Base-by-base conservation (phyloP, 2,888 invertebrate genomes). In the Troides aeacus region DNA sequence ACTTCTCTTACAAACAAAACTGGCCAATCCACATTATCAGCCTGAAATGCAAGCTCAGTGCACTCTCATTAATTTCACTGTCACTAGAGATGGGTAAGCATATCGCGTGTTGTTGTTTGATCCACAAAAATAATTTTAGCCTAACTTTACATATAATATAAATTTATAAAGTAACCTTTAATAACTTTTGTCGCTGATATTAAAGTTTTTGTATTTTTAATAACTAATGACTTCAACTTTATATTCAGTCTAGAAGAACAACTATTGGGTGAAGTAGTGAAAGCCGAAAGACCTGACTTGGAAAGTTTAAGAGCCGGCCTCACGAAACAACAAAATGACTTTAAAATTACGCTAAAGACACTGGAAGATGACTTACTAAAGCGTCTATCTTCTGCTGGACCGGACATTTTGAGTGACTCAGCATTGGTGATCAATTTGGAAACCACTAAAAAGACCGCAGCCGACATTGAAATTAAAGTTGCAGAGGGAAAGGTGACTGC, bases 1-100 rank as follows among this genome's bases (percentile, higher is more conserved):
- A 15, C 91, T 99, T 6, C 95, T 99, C 73, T 85, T 99, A 0
- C 98, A 99, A 84, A 98, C 98, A 0, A 99, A 99, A 88, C 88
- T 99, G 72, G 98, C 97, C 1, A 99, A 99, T 90, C 98, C 98
- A 0, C 98, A 98, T 89, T 99, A 98, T 84, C 97, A 98, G 82
- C 98, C 98, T 0, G 98, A 99, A 90, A 97, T 98, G 95, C 98
- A 99, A 88, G 98, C 98, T 0, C 98, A 99, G 89, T 97, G 98
- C 10, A 98, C 98, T 0, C 93, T 99, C 21, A 98, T 99, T 73
- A 98, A 99, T 88, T 99, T 99, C 80, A 98, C 98, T 1, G 98
- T 99, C 2, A 99, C 98, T 0, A 94, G 95, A 80, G 98, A 98
- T 84, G 98, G 97, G 85, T 92, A 56, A n/a, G 53, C 30, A 50